Conservation (phyloP, 2,113 vertebrate genomes). For the Labrus mixtus region DNA sequence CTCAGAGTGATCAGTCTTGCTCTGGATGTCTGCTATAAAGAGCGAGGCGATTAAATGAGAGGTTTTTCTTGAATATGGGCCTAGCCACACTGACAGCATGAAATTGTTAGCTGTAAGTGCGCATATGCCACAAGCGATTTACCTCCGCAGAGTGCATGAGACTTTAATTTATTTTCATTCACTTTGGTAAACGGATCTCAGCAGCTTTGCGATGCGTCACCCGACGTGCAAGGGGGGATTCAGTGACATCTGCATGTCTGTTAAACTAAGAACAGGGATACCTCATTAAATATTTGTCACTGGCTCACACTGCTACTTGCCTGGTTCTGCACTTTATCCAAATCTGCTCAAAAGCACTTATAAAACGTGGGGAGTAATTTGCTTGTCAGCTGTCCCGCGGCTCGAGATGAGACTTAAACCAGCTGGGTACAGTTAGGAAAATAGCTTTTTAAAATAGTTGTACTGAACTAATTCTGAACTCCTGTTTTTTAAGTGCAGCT, state of each 20-base stretch:
- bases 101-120: conserved; percentile 66
- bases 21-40: conserved; percentile 40
- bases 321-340: conserved; percentile 13
- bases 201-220: conserved; percentile 32
- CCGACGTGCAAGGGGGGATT: conserved; percentile 41
- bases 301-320: conserved; percentile 20
- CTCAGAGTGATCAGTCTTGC: conserved; percentile 53
- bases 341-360: conserved; percentile 31
- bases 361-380: conserved; percentile 27
- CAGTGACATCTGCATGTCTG: conserved; percentile 39
- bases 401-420: conserved; percentile 3
- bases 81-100: conserved; percentile 64
- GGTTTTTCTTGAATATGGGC: conserved; percentile 58
- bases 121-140: conserved; percentile 51
- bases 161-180: conserved; percentile 46
- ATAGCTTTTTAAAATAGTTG: not conserved
- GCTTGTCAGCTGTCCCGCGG: conserved; percentile 29
- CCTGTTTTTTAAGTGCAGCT: conserved; percentile 21
- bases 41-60: conserved; percentile 52
- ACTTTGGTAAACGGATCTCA: conserved; percentile 50
- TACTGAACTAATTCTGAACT: conserved; percentile 47
- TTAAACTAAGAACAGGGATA: conserved; percentile 33
- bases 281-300: conserved; percentile 50
- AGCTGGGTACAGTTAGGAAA: conserved; percentile 23
- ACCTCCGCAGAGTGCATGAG: conserved; percentile 37